phyloP scores from a whole-genome alignment of 2,888 invertebrate species.

The Pyrrhia umbra region DNA sequence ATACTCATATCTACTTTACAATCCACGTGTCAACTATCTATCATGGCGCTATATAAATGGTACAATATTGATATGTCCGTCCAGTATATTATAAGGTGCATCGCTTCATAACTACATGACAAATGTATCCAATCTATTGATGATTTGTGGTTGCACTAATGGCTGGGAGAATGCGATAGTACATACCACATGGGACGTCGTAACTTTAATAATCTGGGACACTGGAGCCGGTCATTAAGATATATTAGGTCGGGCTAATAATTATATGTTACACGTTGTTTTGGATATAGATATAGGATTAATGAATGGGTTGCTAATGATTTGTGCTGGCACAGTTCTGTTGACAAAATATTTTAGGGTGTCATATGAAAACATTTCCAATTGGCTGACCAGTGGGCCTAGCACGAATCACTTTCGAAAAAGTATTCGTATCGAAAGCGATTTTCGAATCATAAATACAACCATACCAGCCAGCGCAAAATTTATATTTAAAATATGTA shows the following conservation, averaged over 20 bases:
- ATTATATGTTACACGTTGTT: conserved; percentile 36
- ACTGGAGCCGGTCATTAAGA: conserved; percentile 44
- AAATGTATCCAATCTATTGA: conserved; percentile 74
- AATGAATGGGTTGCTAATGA: conserved; percentile 12
- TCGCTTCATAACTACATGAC: conserved; percentile 72
- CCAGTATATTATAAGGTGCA: conserved; percentile 40
- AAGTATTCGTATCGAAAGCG: too few species aligned
- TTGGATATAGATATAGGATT: conserved; percentile 12
- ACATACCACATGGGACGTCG: conserved; percentile 60
- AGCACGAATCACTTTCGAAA: too few species aligned
- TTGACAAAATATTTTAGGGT: neutral
- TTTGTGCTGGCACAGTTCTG: neutral
- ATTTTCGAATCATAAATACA: too few species aligned
- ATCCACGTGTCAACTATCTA: neutral
- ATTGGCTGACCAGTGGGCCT: too few species aligned
- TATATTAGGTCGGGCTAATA: conserved; percentile 43
- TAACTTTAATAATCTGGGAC: conserved; percentile 58
- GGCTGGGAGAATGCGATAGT: conserved; percentile 67
- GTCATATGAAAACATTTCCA: neutral
- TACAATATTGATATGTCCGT: neutral
- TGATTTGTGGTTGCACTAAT: conserved; percentile 79
- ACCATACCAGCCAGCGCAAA: too few species aligned
- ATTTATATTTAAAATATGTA: too few species aligned
- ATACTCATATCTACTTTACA: too few species aligned
- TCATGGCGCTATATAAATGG: neutral